Evolutionary conservation across 2,888 invertebrate genomes (phyloP).

Genomic region (Dryocosmus kuriphilus): DNA sequence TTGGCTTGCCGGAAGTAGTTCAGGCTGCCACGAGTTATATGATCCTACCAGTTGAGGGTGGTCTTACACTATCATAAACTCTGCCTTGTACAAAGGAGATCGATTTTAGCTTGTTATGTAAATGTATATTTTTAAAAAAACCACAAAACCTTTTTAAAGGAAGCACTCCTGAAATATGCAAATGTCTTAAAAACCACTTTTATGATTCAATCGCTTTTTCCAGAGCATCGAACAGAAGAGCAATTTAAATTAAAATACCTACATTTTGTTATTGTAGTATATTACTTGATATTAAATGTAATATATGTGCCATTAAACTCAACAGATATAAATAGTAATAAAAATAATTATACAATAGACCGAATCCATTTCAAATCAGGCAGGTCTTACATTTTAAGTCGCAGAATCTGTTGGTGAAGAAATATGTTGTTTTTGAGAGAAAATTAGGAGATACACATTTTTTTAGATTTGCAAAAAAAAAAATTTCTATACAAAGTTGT

Average conservation of each 20-base stretch:
- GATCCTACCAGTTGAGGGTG: neutral
- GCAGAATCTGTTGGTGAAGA: no score
- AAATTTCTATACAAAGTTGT: no score
- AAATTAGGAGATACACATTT: no score
- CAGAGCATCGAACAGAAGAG: neutral
- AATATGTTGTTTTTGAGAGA: no score
- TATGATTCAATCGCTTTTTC: neutral
- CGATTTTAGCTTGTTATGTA: neutral
- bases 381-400: no score
- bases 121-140: neutral
- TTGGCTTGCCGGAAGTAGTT: slow-evolving; percentile 12
- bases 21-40: slow-evolving; percentile 12
- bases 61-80: neutral
- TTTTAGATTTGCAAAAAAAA: no score
- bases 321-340: no score
- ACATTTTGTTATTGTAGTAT: neutral
- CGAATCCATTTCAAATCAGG: no score
- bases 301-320: no score
- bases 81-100: slow-evolving; percentile 1
- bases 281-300: no score
- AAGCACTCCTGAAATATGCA: neutral
- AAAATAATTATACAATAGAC: no score
- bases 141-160: neutral
- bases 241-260: neutral
- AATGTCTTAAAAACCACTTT: neutral